Base-by-base conservation (phyloP, 2,113 vertebrate species). In the Triplophysa dalaica region DNA sequence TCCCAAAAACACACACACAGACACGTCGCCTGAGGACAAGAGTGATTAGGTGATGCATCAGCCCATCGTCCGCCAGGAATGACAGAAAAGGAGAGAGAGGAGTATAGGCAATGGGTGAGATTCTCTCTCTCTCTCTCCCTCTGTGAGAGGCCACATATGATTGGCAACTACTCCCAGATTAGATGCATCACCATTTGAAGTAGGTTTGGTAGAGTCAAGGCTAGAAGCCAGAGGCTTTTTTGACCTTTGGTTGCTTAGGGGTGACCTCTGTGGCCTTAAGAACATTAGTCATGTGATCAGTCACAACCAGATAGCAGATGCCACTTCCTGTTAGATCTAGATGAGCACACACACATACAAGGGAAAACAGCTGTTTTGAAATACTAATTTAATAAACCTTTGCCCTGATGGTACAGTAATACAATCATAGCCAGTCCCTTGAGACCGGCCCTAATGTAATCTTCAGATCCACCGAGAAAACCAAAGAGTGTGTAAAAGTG, bases 261-360 rank as follows among this genome's bases (percentile, higher is more conserved):
- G 79, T 73, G 85, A 79, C 72, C 69, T 81, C 86, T 73, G 76
- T 86, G 88, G 89, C 92, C 85, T 78, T 62, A 75, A 82, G 87
- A 63, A 65, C 77, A 82, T 92, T 92, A 86, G 60, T 90, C 89
- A 89, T 90, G 86, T 88, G 85, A 92, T 93, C 89, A 88, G 77
- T 92, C 85, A 70, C 75, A 85, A 82, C 85, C 90, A 90, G 85
- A 83, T 86, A 84, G 80, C 90, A 94, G 89, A 94, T 94, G 92
- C 86, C 73, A 81, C 83, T 81, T 87, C 87, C 89, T 89, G 89
- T 86, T 76, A 74, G 63, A 58, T 65, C 75, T 43, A 70, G 56
- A 81, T 26, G 50, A 63, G 64, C 58, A 16, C 64, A 56, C 68
- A 24, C 29, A 52, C 45, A 78, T 60, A 50, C 13, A 56, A 4